These are phyloP conservation scores for Heterodera carotae DNA, from an alignment of 1,140 invertebrate genomes.

Conservation along the genomic window DNA sequence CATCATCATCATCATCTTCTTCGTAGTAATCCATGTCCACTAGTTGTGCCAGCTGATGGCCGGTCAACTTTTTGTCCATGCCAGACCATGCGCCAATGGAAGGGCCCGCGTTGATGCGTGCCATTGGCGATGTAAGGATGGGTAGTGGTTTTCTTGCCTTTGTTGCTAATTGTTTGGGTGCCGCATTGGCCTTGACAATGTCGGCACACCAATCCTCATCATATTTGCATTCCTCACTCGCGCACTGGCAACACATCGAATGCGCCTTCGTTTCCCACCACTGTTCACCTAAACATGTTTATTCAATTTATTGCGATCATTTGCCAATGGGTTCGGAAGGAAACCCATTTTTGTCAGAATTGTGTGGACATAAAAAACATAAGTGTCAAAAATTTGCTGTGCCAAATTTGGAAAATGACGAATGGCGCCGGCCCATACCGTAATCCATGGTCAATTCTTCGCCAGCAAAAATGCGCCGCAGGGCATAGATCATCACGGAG, in stretches of 20 bases:
- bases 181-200: background rate
- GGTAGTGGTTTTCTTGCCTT: too few relatives aligned
- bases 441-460: background rate
- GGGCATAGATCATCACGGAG: background rate
- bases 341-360: too few relatives aligned
- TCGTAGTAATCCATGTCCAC: background rate
- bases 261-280: background rate
- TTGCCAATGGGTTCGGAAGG: background rate
- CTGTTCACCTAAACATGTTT: background rate
- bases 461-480: background rate
- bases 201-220: background rate
- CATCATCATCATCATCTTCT: background rate
- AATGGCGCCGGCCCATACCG: too few relatives aligned
- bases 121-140: background rate
- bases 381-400: too few relatives aligned
- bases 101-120: background rate
- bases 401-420: background rate
- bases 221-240: background rate
- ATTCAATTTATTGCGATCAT: background rate
- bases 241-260: background rate
- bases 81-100: background rate
- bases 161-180: too few relatives aligned
- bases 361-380: too few relatives aligned
- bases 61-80: background rate
- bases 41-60: background rate